Evolutionary conservation across 2,113 vertebrate genomes (phyloP).

Genomic region (Microtus pennsylvanicus): DNA sequence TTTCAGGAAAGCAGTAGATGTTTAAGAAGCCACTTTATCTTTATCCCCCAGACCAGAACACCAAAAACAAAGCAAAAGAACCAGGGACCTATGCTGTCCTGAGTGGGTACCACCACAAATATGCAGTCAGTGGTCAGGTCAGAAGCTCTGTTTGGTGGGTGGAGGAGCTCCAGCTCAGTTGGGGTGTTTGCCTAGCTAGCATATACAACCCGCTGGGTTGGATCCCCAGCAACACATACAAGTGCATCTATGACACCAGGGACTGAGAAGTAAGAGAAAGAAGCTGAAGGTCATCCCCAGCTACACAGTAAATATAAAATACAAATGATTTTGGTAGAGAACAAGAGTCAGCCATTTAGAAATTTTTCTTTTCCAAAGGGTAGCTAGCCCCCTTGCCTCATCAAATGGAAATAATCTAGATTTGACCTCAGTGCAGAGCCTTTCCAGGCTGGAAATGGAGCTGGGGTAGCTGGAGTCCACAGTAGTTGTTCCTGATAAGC

Average conservation of each 20-base stretch:
- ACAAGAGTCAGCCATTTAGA: background rate
- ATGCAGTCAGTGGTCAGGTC: background rate
- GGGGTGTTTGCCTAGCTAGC: background rate
- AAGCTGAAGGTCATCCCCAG: background rate
- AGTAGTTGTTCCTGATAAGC: background rate
- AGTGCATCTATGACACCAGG: background rate
- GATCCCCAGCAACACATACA: background rate
- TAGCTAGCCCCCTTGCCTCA: background rate
- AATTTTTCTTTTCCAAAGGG: background rate
- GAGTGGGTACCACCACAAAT: background rate
- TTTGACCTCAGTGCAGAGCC: background rate
- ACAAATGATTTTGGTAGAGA: background rate
- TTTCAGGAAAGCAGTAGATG: background rate
- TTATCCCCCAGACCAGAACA: background rate
- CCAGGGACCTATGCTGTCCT: background rate
- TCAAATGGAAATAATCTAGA: background rate
- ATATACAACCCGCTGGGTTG: background rate
- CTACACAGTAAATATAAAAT: background rate
- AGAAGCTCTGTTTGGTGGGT: background rate
- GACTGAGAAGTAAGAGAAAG: background rate
- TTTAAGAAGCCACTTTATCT: conserved; percentile 38
- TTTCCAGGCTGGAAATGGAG: background rate
- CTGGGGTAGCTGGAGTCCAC: background rate
- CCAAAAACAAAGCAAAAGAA: background rate
- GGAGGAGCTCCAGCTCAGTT: background rate